Evolutionary conservation across 1,140 invertebrate genomes (phyloP), one percentile per base, ranked within the genome.

Genomic region (Platorchestia sp.): DNA sequence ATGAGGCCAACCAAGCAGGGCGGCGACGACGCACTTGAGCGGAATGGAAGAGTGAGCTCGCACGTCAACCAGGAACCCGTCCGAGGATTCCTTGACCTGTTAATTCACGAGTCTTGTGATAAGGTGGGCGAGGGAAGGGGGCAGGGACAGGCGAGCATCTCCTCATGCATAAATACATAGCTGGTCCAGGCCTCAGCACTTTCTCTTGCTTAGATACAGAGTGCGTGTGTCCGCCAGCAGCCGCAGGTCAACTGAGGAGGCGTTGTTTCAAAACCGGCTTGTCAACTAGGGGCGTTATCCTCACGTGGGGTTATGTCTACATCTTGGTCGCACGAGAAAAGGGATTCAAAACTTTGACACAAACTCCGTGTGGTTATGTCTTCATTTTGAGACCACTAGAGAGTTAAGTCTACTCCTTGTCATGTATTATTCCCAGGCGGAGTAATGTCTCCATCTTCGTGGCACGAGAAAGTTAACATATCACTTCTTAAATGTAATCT

Each of bases 131-230:
- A 42, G 19, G 41, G 5, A 41, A 90, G 87, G 41, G 10, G 87
- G 44, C 41, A 44, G 87, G 44, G 87, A 43, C 44, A 44, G 87
- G 87, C 44, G 87, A 90, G 87, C 87, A 43, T 43, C 44, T 42
- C 41, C 87, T 90, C 87, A 90, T 90, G 41, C 87, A 90, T 90
- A 90, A 90, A 90, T 90, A 44, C 87, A 90, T 90, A 44, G 87
- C 87, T 90, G 44, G 87, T 45, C 87, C 87, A 43, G 87, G 44
- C 87, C 87, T 90, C 87, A 90, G 87, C 59, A 90, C 87, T 90
- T 90, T 90, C 87, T 90, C 87, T 90, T 90, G 87, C 87, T 43
- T 90, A 75, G 59, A 75, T 75, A 75, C 59, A 10, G 59, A 10
- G 1, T 75, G 59, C 47, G 6, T 75, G 10, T 36, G 7, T 75